A percentile compares a stretch with the other conserved stretches of the same genome.
These are phyloP conservation scores for Scaptodrosophila latifasciaeformis DNA, from an alignment of 2,888 invertebrate species.

Conservation along the genomic window DNA sequence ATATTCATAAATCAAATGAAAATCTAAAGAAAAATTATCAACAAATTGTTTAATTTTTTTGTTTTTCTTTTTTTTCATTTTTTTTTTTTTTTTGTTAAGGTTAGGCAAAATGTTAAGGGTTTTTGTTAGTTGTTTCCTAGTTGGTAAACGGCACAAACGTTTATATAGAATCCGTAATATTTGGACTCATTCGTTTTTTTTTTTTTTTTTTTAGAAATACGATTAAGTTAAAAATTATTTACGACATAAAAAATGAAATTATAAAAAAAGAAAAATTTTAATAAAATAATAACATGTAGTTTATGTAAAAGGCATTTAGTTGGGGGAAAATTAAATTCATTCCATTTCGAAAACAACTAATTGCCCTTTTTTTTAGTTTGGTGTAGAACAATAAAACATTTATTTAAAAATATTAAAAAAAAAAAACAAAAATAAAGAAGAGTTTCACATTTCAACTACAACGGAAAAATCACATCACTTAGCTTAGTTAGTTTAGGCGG, in stretches of 20 bases:
- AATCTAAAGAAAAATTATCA: slow-evolving; percentile 39
- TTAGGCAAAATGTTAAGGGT: slow-evolving; percentile 34
- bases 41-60: slow-evolving; percentile 24
- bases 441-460: slow-evolving; percentile 62
- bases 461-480: slow-evolving; percentile 44
- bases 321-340: too few relatives aligned
- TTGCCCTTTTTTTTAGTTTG: too few relatives aligned
- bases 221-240: slow-evolving; percentile 26
- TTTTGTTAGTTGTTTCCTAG: slow-evolving; percentile 50
- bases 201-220: slow-evolving; percentile 34
- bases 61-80: slow-evolving; percentile 20
- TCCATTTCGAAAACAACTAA: too few relatives aligned
- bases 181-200: slow-evolving; percentile 36
- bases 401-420: background rate
- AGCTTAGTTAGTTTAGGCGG: too few relatives aligned
- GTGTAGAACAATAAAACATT: too few relatives aligned
- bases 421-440: slow-evolving; percentile 27
- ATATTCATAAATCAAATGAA: slow-evolving; percentile 39
- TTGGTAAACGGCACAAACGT: slow-evolving; percentile 42
- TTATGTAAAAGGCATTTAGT: too few relatives aligned
- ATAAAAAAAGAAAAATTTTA: slow-evolving; percentile 28
- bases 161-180: slow-evolving; percentile 34
- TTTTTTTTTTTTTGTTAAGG: slow-evolving; percentile 22
- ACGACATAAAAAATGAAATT: slow-evolving; percentile 41
- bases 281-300: slow-evolving; percentile 5